These are phyloP conservation scores for Platichthys stellatus DNA, from an alignment of 2,113 vertebrate genomes.

Conservation along the genomic window DNA sequence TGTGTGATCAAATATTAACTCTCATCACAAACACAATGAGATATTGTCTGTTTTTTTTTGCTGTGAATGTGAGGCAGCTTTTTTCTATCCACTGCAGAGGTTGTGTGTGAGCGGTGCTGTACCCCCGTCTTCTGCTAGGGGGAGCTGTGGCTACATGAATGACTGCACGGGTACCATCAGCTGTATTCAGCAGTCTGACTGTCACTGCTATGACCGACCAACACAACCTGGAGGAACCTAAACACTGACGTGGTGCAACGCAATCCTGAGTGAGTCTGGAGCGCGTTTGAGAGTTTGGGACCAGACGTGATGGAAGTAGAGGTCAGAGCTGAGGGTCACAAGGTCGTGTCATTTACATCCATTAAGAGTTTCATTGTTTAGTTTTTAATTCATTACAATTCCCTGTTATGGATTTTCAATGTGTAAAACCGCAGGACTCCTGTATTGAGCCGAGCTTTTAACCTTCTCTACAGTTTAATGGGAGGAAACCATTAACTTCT, in stretches of 20 bases:
- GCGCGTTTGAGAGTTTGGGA: conserved; percentile 42
- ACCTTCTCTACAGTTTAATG: conserved; percentile 17
- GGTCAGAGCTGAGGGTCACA: conserved; percentile 11
- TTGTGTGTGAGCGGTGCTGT: conserved; percentile 5
- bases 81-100: conserved; percentile 10
- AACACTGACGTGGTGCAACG: not conserved
- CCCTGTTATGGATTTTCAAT: not conserved
- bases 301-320: not conserved
- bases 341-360: conserved; percentile 1
- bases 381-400: not conserved
- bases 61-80: not conserved
- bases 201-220: not conserved
- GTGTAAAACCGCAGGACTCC: conserved; percentile 4
- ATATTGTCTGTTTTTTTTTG: not conserved
- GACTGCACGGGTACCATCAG: not conserved
- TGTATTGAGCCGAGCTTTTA: conserved; percentile 35
- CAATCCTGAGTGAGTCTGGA: too few relatives aligned
- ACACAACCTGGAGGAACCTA: not conserved
- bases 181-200: not conserved
- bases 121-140: conserved; percentile 56
- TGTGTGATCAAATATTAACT: not conserved
- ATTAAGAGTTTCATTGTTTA: not conserved
- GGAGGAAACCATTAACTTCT: conserved; percentile 17
- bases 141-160: conserved; percentile 77
- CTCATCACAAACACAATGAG: not conserved